Evolutionary conservation across 1,140 invertebrate genomes (phyloP).

Genomic region (Bicyclus anynana): DNA sequence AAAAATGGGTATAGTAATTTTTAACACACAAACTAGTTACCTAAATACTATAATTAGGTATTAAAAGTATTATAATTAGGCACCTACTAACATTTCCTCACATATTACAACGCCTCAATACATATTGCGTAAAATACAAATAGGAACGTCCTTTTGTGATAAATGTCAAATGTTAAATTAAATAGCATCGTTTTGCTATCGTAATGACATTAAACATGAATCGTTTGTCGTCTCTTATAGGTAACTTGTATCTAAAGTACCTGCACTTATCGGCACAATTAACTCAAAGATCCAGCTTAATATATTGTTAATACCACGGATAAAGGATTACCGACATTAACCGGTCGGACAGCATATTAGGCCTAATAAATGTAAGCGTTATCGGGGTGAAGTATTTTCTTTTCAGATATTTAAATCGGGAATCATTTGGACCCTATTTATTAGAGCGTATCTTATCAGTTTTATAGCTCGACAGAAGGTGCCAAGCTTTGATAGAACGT

Average conservation of each 20-base stretch:
- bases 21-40: too few species aligned
- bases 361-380: slow-evolving; percentile 33
- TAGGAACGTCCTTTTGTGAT: not conserved
- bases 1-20: too few species aligned
- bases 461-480: slow-evolving; percentile 40
- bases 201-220: slow-evolving; percentile 17
- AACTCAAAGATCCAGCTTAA: slow-evolving; percentile 27
- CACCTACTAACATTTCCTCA: not conserved
- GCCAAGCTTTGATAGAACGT: slow-evolving; percentile 39
- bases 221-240: slow-evolving; percentile 13
- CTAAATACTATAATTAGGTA: too few species aligned
- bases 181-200: slow-evolving; percentile 17
- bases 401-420: slow-evolving; percentile 55
- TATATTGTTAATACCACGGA: slow-evolving; percentile 33
- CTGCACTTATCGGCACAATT: slow-evolving; percentile 31
- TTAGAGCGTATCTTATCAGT: slow-evolving; percentile 41
- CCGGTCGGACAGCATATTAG: slow-evolving; percentile 36
- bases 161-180: slow-evolving; percentile 23
- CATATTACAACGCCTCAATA: not conserved
- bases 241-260: slow-evolving; percentile 11
- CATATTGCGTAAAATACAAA: not conserved
- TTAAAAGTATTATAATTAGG: too few species aligned
- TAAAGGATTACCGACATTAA: slow-evolving; percentile 27
- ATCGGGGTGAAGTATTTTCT: slow-evolving; percentile 42
- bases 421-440: slow-evolving; percentile 51